Base-by-base conservation (phyloP, 2,888 invertebrate genomes). In the Dendrolimus houi region DNA sequence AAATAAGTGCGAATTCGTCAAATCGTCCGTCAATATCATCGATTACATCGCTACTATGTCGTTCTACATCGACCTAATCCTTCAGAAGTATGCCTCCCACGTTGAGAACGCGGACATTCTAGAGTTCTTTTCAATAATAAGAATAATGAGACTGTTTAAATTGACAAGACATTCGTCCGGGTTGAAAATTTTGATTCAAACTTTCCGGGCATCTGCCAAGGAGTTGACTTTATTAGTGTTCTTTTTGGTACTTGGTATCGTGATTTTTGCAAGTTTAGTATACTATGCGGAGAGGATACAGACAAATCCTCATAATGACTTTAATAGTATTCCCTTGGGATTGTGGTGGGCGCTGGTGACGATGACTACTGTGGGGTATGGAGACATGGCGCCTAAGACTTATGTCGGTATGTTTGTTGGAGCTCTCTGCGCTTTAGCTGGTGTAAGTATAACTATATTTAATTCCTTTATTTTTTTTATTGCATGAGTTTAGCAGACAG, bases 331-430 rank as follows among this genome's bases (percentile, higher is more conserved):
- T 92, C 99, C 99, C 54, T 92, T 98, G 73, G 99, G 99, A 54
- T 91, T 99, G 66, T 99, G 99, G 99, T 99, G 99, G 99, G 99
- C 99, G 54, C 93, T 99, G 87, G 98, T 99, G 67, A 99, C 99
- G 68, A 99, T 99, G 99, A 99, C 99, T 69, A 98, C 98, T 0
- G 98, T 99, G 60, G 99, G 99, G 54, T 99, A 99, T 84, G 99
- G 99, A 60, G 98, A 99, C 87, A 99, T 99, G 98, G 98, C 96
- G 69, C 98, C 99, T 62, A 98, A 98, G 87, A 99, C 99, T 54
- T 99, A 99, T 84, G 96, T 98, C 65, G 99, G 99, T 66, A 99
- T 99, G 99, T 98, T 99, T 82, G 98, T 99, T 66, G 99, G 99
- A 68, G 98, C 98, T 13, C 93, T 99, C 55, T 99, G 99, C 89